phyloP scores from a whole-genome alignment of 2,888 invertebrate species.

The Bellardia bayeri region DNA sequence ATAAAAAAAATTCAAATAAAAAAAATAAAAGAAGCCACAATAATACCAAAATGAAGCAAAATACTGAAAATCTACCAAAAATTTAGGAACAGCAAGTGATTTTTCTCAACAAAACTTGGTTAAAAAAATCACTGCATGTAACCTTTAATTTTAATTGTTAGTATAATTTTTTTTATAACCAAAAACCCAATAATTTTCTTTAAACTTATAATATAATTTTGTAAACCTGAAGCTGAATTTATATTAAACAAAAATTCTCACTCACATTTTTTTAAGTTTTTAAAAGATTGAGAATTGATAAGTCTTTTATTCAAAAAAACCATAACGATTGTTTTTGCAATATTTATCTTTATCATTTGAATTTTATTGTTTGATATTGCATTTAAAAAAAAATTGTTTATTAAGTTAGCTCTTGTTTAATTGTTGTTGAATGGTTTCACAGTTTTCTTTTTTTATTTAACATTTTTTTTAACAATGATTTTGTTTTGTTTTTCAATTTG shows the following conservation, averaged over 20 bases:
- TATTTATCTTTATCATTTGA: conserved; percentile 68
- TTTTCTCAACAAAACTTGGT: background rate
- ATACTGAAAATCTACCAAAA: background rate
- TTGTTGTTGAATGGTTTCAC: conserved; percentile 76
- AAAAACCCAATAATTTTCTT: conserved; percentile 59
- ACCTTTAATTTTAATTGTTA: conserved; percentile 46
- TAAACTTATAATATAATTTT: conserved; percentile 39
- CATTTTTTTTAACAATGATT: conserved; percentile 45
- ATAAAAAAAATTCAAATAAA: conserved; percentile 45
- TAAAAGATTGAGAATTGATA: background rate
- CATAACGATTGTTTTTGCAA: background rate
- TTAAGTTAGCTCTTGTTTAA: conserved; percentile 79
- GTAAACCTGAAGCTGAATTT: background rate
- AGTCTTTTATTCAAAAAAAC: background rate
- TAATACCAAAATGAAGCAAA: conserved; percentile 55
- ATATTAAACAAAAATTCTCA: background rate
- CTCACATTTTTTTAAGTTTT: background rate
- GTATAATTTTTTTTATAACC: conserved; percentile 55
- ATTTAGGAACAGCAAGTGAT: background rate
- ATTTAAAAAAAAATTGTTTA: conserved; percentile 34
- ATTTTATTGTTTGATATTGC: conserved; percentile 61
- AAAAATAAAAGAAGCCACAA: conserved; percentile 50
- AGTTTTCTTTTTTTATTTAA: conserved; percentile 33
- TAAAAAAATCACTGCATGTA: conserved; percentile 9
- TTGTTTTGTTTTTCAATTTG: conserved; percentile 31